Percentiles rank a stretch among this genome's conserved stretches.
These are phyloP conservation scores for Trachops cirrhosus DNA, from an alignment of 2,797 vertebrate species.

Conservation along the genomic window DNA sequence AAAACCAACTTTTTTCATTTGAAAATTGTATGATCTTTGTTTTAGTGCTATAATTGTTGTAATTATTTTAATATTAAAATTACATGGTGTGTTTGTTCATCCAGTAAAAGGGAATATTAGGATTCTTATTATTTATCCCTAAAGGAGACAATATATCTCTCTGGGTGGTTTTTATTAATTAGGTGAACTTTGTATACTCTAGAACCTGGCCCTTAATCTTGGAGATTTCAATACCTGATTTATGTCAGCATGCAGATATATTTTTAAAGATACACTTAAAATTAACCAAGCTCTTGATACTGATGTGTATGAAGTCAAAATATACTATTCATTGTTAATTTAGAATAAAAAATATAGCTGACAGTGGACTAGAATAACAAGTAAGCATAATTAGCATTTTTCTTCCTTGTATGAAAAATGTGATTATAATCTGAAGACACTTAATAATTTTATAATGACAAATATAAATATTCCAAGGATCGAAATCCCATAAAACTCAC, in stretches of 20 bases:
- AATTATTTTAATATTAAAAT: conserved; percentile 36
- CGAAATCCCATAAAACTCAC: not conserved
- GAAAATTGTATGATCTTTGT: not conserved
- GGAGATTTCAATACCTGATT: not conserved
- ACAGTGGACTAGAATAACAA: not conserved
- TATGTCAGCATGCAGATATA: not conserved
- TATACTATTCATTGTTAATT: not conserved
- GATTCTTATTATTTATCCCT: not conserved
- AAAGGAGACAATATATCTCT: not conserved
- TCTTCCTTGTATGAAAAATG: not conserved
- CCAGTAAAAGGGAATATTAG: not conserved
- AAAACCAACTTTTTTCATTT: not conserved
- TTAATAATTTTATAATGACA: conserved; percentile 18
- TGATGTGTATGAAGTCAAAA: not conserved
- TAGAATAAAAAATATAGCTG: not conserved
- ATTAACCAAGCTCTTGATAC: not conserved
- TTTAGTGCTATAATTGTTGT: not conserved
- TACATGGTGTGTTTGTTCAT: not conserved
- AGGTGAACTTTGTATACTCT: not conserved
- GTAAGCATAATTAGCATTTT: not conserved
- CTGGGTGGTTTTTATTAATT: not conserved
- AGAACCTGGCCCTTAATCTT: not conserved
- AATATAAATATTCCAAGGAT: not conserved
- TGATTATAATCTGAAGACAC: not conserved
- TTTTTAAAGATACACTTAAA: not conserved